Percentiles rank a stretch among this genome's conserved stretches.
Evolutionary conservation across 2,888 invertebrate genomes (phyloP).

Genomic region (Platypus cylindrus): DNA sequence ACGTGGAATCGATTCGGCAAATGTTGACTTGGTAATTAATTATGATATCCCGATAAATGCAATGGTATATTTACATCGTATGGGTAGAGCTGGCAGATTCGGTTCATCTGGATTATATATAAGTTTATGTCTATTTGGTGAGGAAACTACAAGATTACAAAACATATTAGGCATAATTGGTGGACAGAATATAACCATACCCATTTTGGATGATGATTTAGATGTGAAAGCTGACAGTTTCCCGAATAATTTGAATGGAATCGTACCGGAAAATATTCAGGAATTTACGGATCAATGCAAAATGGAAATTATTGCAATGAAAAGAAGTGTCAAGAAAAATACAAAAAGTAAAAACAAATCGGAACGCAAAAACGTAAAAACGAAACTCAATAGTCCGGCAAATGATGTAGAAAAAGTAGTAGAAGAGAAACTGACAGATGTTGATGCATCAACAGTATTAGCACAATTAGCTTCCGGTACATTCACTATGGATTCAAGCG

Average conservation of each 20-base stretch:
- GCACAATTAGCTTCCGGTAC: conserved; percentile 8
- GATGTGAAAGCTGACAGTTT: conserved; percentile 2
- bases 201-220: conserved; percentile 29
- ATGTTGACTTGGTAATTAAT: conserved; percentile 88
- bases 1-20: conserved; percentile 87
- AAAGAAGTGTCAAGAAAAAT: conserved; percentile 1
- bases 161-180: conserved; percentile 45
- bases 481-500: neutral
- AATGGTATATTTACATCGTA: conserved; percentile 84
- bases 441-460: conserved; percentile 7
- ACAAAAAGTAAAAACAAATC: conserved; percentile 1
- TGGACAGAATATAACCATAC: conserved; percentile 38
- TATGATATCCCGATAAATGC: conserved; percentile 71
- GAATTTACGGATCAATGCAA: conserved; percentile 9
- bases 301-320: conserved; percentile 9
- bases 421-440: conserved; percentile 5
- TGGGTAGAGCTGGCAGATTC: conserved; percentile 90
- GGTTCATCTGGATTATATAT: conserved; percentile 75
- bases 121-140: conserved; percentile 54
- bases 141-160: conserved; percentile 48
- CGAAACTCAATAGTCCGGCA: neutral
- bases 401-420: conserved; percentile 3
- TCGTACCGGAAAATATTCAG: conserved; percentile 4
- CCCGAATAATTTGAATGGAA: conserved; percentile 3
- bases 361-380: neutral